Evolutionary conservation across 2,888 invertebrate genomes (phyloP), one percentile per base, ranked within the genome.

Genomic region (Mesochorus sp.): DNA sequence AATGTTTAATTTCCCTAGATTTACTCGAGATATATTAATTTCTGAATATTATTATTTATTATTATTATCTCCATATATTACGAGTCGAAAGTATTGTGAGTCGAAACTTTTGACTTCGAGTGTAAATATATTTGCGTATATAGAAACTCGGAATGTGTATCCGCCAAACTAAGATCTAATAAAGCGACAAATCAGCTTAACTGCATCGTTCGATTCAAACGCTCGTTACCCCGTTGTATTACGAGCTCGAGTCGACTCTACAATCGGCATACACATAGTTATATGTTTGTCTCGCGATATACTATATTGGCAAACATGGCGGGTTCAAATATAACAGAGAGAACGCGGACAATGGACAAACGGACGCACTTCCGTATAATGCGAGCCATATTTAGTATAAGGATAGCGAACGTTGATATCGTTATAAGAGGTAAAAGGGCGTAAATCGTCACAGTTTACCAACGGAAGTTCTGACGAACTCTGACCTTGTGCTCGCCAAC

Each of bases 161-260:
- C n/a, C 4, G 8, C 47, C 59, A 49, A 64, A 86, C 88, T 88
- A 90, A 90, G 90, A 90, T 90, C 90, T 90, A 90, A 90, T 90
- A 91, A 91, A 91, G 90, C 90, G 88, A 90, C 90, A 90, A 91
- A 91, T 91, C 90, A 90, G 86, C 82, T 84, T 87, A 87, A 86
- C 85, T 78, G 78, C 74, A 28, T 61, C 74, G 78, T 78, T 78
- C 55, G 21, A 51, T 70, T 66, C 49, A 10, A 73, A 84, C 80
- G 84, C 83, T 81, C 70, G 79, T 83, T 82, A 82, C 80, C 73
- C 78, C 64, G 79, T 75, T 80, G 83, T 75, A 80, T n/a, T n/a
- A 83, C 82, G 83, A 82, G 84, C 81, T 71, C 81, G 79, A 82
- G 80, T 82, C 79, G 83, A 78, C 57, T 74, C 37, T 70, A 66